A percentile compares a stretch with the other conserved stretches of the same genome.
Conservation (phyloP, 2,888 invertebrate genomes). For the Disparrhopalites patrizii region DNA sequence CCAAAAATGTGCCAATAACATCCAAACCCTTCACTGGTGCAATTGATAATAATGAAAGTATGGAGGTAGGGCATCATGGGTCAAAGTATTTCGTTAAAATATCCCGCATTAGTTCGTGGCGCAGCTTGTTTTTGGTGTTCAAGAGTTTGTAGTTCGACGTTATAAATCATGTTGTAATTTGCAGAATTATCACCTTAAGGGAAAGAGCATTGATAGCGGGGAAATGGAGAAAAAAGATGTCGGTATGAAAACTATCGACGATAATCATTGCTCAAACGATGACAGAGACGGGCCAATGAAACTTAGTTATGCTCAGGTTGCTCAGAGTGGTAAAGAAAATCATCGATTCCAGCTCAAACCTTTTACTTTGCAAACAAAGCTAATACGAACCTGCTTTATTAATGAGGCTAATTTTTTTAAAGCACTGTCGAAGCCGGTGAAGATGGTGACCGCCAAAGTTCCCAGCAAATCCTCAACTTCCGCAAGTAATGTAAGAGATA, state of each 20-base stretch:
- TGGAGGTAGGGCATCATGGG: conserved; percentile 33
- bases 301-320: conserved; percentile 65
- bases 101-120: not conserved
- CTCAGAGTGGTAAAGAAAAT: conserved; percentile 53
- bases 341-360: conserved; percentile 20
- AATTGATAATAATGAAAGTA: conserved; percentile 47
- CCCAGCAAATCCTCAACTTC: too few species aligned
- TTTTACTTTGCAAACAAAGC: too few species aligned
- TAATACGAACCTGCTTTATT: too few species aligned
- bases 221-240: conserved; percentile 18
- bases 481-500: too few species aligned
- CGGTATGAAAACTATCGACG: conserved; percentile 34
- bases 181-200: conserved; percentile 31
- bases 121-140: too few species aligned
- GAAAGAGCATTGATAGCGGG: conserved; percentile 39
- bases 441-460: not conserved
- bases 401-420: too few species aligned
- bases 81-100: too few species aligned
- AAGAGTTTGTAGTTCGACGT: too few species aligned
- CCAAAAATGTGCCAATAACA: conserved; percentile 46
- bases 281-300: conserved; percentile 49
- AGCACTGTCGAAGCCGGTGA: too few species aligned
- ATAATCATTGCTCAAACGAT: conserved; percentile 48
- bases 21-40: conserved; percentile 46
- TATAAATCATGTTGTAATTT: too few species aligned